A percentile compares a stretch with the other conserved stretches of the same genome.
phyloP scores from a whole-genome alignment of 2,113 vertebrate species.

The Macaca mulatta region DNA sequence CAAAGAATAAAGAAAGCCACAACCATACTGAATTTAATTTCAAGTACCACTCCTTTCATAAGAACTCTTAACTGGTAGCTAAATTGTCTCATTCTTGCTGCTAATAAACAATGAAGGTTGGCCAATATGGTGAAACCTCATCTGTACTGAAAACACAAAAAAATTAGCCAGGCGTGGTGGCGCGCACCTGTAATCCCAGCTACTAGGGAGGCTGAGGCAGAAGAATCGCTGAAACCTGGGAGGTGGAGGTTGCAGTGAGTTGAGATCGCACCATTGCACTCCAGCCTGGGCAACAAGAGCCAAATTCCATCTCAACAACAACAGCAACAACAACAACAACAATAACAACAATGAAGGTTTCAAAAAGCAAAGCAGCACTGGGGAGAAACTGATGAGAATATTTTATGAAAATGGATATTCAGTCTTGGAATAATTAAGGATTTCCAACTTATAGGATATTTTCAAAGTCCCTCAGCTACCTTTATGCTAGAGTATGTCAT shows the following conservation, averaged over 20 bases:
- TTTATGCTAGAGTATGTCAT: conserved; percentile 50
- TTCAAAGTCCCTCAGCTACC: conserved; percentile 44
- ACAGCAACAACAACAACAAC: no score
- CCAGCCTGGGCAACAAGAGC: no score
- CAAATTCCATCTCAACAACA: no score
- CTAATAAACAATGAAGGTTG: neutral
- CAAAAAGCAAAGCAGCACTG: neutral
- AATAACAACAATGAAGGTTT: neutral
- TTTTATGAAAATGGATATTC: conserved; percentile 11
- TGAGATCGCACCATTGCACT: no score
- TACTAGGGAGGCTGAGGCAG: no score
- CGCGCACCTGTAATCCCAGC: no score
- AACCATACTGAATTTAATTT: neutral
- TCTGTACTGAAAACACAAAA: no score
- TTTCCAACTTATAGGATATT: conserved; percentile 27
- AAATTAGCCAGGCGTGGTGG: no score
- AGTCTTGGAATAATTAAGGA: conserved; percentile 61
- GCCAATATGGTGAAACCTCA: no score
- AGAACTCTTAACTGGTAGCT: neutral
- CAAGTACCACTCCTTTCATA: neutral
- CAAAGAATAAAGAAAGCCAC: neutral
- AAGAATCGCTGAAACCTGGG: no score
- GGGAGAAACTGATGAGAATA: neutral
- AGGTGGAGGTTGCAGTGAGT: no score
- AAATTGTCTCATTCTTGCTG: neutral